These are phyloP conservation scores for Ptychochromis oligacanthus DNA, from an alignment of 2,113 vertebrate genomes.

Conservation along the genomic window DNA sequence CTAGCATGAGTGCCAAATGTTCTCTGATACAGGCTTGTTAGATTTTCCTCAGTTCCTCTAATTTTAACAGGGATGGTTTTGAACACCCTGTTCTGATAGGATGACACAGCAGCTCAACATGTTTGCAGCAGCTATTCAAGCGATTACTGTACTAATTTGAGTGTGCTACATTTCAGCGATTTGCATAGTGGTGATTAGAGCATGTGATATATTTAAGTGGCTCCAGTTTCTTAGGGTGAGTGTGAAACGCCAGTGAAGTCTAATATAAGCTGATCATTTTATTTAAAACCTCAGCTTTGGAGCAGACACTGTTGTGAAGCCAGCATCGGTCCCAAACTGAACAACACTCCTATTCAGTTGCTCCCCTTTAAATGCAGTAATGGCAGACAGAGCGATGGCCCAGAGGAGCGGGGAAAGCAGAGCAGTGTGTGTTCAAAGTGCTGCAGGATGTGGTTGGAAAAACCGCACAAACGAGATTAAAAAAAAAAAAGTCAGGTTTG, in stretches of 20 bases:
- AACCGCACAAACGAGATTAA: slow-evolving; percentile 39
- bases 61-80: neutral
- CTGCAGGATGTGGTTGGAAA: slow-evolving; percentile 41
- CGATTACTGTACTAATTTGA: neutral
- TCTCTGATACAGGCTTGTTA: neutral
- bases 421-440: slow-evolving; percentile 15
- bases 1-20: neutral
- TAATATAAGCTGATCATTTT: neutral
- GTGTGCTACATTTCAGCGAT: neutral
- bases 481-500: slow-evolving; percentile 67
- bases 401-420: slow-evolving; percentile 15
- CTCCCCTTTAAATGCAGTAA: slow-evolving; percentile 11
- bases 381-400: slow-evolving; percentile 21
- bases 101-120: neutral
- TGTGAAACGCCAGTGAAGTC: neutral
- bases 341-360: neutral
- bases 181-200: neutral
- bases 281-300: neutral
- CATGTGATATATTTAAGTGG: neutral
- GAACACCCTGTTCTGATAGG: neutral
- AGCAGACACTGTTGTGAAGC: neutral
- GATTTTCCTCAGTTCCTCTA: neutral
- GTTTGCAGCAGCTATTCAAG: neutral
- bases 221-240: neutral
- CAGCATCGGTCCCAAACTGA: neutral